Evolutionary conservation across 53 echinoderm and acorn worm genomes (phyloP).

Genomic region (Henricia sp.): DNA sequence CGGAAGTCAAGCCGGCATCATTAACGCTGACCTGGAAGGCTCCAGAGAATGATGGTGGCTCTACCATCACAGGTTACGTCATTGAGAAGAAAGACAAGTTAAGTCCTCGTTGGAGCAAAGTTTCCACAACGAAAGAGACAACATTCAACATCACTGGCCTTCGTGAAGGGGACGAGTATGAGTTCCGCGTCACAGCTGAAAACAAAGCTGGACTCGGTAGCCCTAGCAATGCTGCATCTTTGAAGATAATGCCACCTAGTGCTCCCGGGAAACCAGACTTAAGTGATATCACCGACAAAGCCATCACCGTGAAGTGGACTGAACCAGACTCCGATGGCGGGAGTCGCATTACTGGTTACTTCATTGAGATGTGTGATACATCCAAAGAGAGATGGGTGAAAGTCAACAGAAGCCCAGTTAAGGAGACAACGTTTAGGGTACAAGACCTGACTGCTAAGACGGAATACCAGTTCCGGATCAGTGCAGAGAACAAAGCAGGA

Average conservation of each 20-base stretch:
- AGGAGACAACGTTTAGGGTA: slow-evolving; percentile 73
- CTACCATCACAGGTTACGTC: slow-evolving; percentile 86
- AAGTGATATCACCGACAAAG: slow-evolving; percentile 75
- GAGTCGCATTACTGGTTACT: slow-evolving; percentile 82
- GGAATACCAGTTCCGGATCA: slow-evolving; percentile 74
- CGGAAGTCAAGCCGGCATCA: slow-evolving; percentile 74
- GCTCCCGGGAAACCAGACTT: slow-evolving; percentile 81
- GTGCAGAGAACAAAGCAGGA: slow-evolving; percentile 89
- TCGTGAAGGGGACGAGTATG: slow-evolving; percentile 84
- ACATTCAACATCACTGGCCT: slow-evolving; percentile 79
- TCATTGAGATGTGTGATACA: slow-evolving; percentile 77
- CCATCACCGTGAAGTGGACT: slow-evolving; percentile 74
- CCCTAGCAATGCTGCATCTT: slow-evolving; percentile 75
- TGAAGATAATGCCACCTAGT: slow-evolving; percentile 69
- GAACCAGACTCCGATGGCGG: slow-evolving; percentile 84
- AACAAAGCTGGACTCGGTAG: slow-evolving; percentile 86
- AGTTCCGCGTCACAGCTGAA: slow-evolving; percentile 85
- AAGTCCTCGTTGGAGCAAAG: slow-evolving; percentile 86
- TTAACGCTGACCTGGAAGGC: slow-evolving; percentile 82
- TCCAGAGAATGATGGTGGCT: slow-evolving; percentile 87
- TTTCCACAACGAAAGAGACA: slow-evolving; percentile 71
- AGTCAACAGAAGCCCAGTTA: slow-evolving; percentile 56
- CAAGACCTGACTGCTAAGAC: slow-evolving; percentile 72
- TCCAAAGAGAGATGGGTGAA: slow-evolving; percentile 74
- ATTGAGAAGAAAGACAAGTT: slow-evolving; percentile 98